These are phyloP conservation scores for Cervus canadensis DNA, from an alignment of 2,113 vertebrate genomes.

Conservation along the genomic window DNA sequence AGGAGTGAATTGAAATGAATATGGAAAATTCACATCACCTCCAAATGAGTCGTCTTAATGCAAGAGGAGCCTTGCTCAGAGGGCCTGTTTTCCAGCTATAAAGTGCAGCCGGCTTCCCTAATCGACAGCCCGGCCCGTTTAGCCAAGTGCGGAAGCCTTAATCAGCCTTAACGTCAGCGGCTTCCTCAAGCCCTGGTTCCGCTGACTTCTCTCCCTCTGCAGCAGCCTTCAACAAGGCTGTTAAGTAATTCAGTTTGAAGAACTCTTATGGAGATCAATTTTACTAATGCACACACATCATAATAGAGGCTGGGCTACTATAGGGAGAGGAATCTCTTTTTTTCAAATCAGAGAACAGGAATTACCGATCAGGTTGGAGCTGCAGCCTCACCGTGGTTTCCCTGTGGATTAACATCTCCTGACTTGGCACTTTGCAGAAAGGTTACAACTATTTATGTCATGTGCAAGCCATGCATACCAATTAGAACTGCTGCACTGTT, in stretches of 20 bases:
- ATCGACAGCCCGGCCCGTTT: not conserved
- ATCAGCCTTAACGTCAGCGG: slow-evolving; percentile 55
- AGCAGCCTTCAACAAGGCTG: slow-evolving; percentile 61
- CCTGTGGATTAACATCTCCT: slow-evolving; percentile 79
- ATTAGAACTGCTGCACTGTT: slow-evolving; percentile 66
- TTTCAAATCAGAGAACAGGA: slow-evolving; percentile 66
- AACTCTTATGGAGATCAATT: slow-evolving; percentile 79
- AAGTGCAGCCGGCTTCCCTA: slow-evolving; percentile 45
- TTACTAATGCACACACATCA: slow-evolving; percentile 74
- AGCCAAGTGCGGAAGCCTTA: slow-evolving; percentile 57
- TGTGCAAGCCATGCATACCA: slow-evolving; percentile 72
- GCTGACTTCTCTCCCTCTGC: slow-evolving; percentile 61
- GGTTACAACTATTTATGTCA: slow-evolving; percentile 79
- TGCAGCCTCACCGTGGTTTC: slow-evolving; percentile 65
- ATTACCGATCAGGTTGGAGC: slow-evolving; percentile 65
- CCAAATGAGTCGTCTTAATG: slow-evolving; percentile 66
- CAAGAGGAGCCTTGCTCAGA: slow-evolving; percentile 53
- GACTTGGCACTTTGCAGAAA: slow-evolving; percentile 81
- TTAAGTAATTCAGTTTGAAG: slow-evolving; percentile 77
- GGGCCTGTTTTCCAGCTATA: slow-evolving; percentile 51
- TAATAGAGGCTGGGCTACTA: slow-evolving; percentile 63
- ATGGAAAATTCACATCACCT: slow-evolving; percentile 65
- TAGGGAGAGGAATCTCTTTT: slow-evolving; percentile 32
- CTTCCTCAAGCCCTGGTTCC: slow-evolving; percentile 40
- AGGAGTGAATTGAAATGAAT: slow-evolving; percentile 64